These are phyloP conservation scores for Orthonyx spaldingii DNA, from an alignment of 2,113 vertebrate species.

Conservation along the genomic window DNA sequence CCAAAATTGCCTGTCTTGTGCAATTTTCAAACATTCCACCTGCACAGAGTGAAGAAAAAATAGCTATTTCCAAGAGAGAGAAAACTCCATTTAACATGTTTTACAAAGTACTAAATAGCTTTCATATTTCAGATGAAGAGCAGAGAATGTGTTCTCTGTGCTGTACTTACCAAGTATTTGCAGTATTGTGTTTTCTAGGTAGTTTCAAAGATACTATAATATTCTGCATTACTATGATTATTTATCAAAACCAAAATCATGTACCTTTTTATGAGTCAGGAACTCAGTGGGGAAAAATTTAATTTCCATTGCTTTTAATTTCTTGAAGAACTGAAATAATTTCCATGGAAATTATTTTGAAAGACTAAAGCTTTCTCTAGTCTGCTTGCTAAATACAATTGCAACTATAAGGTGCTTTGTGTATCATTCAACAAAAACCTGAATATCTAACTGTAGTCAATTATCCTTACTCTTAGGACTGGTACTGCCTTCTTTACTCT, in stretches of 20 bases:
- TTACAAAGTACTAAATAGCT: constrained; percentile 72
- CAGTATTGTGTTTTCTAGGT: background rate
- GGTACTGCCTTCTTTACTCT: background rate
- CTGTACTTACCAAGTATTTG: constrained; percentile 32
- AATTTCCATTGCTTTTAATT: constrained; percentile 10
- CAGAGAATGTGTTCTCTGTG: constrained; percentile 23
- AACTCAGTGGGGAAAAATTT: background rate
- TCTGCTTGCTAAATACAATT: background rate
- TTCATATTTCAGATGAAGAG: constrained; percentile 59
- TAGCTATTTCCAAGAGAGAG: constrained; percentile 58
- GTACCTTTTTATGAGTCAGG: background rate
- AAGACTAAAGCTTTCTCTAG: background rate
- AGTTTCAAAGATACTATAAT: background rate
- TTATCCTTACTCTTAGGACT: background rate
- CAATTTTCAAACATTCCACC: constrained; percentile 76
- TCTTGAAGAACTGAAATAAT: background rate
- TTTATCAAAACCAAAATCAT: background rate
- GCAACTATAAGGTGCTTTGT: background rate
- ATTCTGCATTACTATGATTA: background rate
- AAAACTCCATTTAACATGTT: constrained; percentile 72
- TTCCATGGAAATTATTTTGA: background rate
- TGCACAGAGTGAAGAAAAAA: constrained; percentile 57
- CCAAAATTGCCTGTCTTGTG: constrained; percentile 70
- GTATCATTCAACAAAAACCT: background rate
- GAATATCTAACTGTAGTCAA: background rate